Base-by-base conservation (phyloP, 2,113 vertebrate species). In the Phyllostomus hastatus region DNA sequence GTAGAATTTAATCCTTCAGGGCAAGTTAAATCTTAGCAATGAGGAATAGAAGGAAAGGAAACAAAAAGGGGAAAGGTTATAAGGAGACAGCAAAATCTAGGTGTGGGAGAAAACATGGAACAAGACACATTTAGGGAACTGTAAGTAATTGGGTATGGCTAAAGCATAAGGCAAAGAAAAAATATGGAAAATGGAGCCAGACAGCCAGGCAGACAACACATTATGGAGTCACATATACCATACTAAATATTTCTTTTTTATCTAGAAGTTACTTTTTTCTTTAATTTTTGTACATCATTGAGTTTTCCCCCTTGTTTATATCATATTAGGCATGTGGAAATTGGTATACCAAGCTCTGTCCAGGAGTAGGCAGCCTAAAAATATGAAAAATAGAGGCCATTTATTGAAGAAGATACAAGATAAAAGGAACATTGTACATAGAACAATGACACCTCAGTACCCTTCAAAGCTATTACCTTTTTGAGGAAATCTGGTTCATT, bases 231-330 rank as follows among this genome's bases (percentile, higher is more conserved):
- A 64, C 75, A 57, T 73, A 66, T 78, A 66, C 19, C 33, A 75
- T 48, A 59, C 8, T 20, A 84, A 54, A 11, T 50, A 67, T 67
- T 50, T 69, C 7, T 28, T 86, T 80, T 76, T 83, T 9, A 87
- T 76, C 50, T 20, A 57, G 17, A 76, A 90, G n/a, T 6, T 73
- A 52, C 2, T 67, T 64, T 91, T 88, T 61, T 54, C 38, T 59
- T 89, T 91, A n/a, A 48, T 85, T 66, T 72, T 70, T 90, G 26
- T 93, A 38, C 1, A 61, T 88, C 73, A 94, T 5, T 48, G 2
- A 54, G 8, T 50, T 61, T 38, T 2, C 24, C 6, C 26, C 52
- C 35, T 95, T 80, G 5, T 81, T 80, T 90, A 38, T 61, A 46
- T 76, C 26, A 50, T 66, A 70, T 78, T 80, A 88, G 35, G 75